Percentiles rank a stretch among this genome's conserved stretches.
Evolutionary conservation across 2,888 invertebrate genomes (phyloP).

Genomic region (Tenthredo scrophulariae): DNA sequence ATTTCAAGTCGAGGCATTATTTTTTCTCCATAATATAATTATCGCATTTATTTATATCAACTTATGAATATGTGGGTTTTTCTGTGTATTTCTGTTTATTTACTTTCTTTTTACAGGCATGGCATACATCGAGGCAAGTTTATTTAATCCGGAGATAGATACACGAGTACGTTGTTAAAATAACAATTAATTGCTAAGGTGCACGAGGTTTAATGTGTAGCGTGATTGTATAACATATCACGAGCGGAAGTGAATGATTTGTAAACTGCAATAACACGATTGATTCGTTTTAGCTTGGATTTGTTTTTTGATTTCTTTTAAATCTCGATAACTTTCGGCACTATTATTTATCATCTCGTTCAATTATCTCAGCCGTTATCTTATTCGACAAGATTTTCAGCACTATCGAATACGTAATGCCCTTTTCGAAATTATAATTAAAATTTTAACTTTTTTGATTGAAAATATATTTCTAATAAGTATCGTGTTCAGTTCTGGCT

Average conservation of each 20-base stretch:
- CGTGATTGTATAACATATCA: neutral
- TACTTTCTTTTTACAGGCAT: neutral
- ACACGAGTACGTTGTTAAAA: neutral
- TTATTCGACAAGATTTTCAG: neutral
- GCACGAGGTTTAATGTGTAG: neutral
- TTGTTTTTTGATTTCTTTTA: neutral
- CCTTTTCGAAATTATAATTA: neutral
- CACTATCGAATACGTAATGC: neutral
- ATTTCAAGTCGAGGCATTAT: neutral
- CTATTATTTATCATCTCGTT: neutral
- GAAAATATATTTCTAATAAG: neutral
- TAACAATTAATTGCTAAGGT: slow-evolving; percentile 28
- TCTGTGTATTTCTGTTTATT: neutral
- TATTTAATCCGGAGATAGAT: neutral
- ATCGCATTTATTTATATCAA: slow-evolving; percentile 41
- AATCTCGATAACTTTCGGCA: neutral
- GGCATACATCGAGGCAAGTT: slow-evolving; percentile 21
- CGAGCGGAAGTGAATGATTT: slow-evolving; percentile 33
- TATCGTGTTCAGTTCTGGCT: neutral
- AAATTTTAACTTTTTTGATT: neutral
- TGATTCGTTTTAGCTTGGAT: neutral
- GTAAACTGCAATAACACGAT: neutral
- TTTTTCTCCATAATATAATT: neutral
- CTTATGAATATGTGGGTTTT: neutral
- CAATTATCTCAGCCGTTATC: neutral